Base-by-base conservation (phyloP, 2,797 vertebrate species). In the Mormyrus proboscirostris region DNA sequence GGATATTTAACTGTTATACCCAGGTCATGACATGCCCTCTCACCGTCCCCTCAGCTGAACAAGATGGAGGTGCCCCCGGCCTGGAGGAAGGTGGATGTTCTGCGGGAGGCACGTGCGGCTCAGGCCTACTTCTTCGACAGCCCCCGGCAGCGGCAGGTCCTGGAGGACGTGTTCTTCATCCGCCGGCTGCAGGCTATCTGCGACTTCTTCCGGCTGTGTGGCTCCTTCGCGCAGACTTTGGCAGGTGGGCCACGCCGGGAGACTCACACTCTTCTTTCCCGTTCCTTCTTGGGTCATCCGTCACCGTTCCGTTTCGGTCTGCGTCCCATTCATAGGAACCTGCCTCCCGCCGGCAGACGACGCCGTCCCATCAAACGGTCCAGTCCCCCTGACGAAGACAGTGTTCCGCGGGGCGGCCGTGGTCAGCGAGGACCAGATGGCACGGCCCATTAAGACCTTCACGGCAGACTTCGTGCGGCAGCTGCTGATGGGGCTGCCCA, bases 361-460 rank as follows among this genome's bases (percentile, higher is more conserved):
- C 44, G 94, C 97, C 59, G 94, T 95, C 19, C 93, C 97, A 0
- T 94, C 96, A 65, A 99, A 99, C 59, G 98, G 98, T 86, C 98
- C 98, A 0, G 95, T 98, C n/a, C 94, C 94, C 19, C 93, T 98
- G 88, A 95, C 97, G 91, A 99, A 99, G 94, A 95, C 96, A 0
- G 92, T 98, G 90, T 99, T 97, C 93, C 96, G 96, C 89, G 97
- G 96, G 90, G 95, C 97, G 47, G 96, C 94, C 0, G 96, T 99
- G 88, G 96, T 98, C 79, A 99, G 96, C 62, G 98, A 99, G 94
- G 99, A 99, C 69, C 98, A 99, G 94, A 98, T 99, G 97, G 97
- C 95, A 49, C 97, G 97, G 44, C 99, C 99, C 57, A 98, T 99
- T 92, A 99, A 99, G 91, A 96, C 97, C 57, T 99, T 99, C 93